Base-by-base conservation (phyloP, 2,113 vertebrate species). In the Scophthalmus maximus region DNA sequence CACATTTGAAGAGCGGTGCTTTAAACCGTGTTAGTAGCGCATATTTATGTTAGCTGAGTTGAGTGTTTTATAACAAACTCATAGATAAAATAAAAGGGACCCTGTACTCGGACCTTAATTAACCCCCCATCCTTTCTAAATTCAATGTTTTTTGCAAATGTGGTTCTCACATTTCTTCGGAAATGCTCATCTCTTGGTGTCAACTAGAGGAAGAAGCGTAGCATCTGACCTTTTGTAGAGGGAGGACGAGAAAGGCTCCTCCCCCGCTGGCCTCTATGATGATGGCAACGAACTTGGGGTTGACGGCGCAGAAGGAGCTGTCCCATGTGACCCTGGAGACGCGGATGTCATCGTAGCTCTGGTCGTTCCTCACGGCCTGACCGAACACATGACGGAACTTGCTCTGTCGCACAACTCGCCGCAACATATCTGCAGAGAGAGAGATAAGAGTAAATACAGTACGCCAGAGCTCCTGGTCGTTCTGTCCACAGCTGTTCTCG, bases 361-460 rank as follows among this genome's bases (percentile, higher is more conserved):
- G 97, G 90, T 99, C 97, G 17, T 96, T 98, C 88, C 97, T 97
- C 94, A 98, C 94, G 0, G 97, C 96, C 78, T 99, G 97, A 40
- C 97, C 97, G 4, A 98, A 99, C 17, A 99, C 97, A 47, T 99
- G 97, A 65, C 97, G 96, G 84, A 98, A 99, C 89, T 99, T 99
- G 94, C 97, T 99, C 94, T 98, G 96, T 58, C 97, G 96, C 88
- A 99, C 97, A 88, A 99, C 97, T 90, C 97, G 95, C 90, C 97
- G 95, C 95, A 97, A 96, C 4, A 95, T 98, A 93, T 96, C 97
- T 98, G 93, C 4, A 10, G 26, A 42, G n/a, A 53, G 15, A 49
- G 17, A 73, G 46, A 47, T 1, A 36, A n/a, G 7, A 52, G 30
- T 0, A 0, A 12, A 1, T 0, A 1, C n/a, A 20, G 59, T 15